Conservation (phyloP, 2,888 invertebrate species). For the Loripinus fragilis region DNA sequence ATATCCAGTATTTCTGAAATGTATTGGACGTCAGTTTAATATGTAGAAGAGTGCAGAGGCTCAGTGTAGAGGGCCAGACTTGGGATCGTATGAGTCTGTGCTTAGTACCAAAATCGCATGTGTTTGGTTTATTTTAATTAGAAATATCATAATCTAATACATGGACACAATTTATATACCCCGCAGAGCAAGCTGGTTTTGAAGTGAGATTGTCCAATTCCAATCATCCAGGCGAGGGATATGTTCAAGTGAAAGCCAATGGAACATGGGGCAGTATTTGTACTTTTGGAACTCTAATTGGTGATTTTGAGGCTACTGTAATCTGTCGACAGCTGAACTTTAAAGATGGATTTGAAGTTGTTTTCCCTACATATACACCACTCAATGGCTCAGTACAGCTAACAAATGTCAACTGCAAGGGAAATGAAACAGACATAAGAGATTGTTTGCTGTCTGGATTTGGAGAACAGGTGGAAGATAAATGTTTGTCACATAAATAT, state of each 20-base stretch:
- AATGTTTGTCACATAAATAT: conserved; percentile 56
- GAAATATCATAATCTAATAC: too few species aligned
- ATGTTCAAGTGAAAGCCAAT: conserved; percentile 88
- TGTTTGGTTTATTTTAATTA: too few species aligned
- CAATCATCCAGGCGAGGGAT: conserved; percentile 83
- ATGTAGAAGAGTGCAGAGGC: too few species aligned
- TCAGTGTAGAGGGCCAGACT: too few species aligned
- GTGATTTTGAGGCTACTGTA: conserved; percentile 67
- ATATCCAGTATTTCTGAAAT: too few species aligned
- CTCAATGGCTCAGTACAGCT: conserved; percentile 74
- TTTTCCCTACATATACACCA: conserved; percentile 33
- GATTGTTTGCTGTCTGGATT: conserved; percentile 67
- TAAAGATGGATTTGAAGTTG: conserved; percentile 63
- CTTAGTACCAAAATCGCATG: too few species aligned
- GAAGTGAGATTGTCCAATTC: conserved; percentile 54
- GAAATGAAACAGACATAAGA: conserved; percentile 61
- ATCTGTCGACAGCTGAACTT: conserved; percentile 72
- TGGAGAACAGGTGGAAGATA: conserved; percentile 38
- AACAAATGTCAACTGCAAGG: conserved; percentile 84
- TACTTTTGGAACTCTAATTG: conserved; percentile 82
- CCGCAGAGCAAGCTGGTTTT: conserved; percentile 25
- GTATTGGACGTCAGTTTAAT: too few species aligned
- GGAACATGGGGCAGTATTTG: conserved; percentile 92
- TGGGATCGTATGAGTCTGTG: too few species aligned
- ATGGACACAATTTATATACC: too few species aligned